Conservation (phyloP, 2,797 vertebrate species). For the Eulemur mongoz region DNA sequence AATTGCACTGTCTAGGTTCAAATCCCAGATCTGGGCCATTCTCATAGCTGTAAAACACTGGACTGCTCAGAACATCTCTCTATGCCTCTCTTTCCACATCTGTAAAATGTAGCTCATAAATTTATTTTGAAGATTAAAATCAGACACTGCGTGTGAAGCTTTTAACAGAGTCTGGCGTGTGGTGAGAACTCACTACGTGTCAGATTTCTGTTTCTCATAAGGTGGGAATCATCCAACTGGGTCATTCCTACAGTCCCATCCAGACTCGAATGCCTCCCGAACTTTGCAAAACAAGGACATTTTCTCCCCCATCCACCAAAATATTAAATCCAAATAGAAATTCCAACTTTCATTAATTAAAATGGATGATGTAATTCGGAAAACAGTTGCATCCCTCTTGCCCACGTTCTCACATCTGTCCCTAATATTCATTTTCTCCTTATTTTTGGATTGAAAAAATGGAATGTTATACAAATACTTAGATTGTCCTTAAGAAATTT, state of each 20-base stretch:
- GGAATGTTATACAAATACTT: not conserved
- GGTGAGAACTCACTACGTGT: not conserved
- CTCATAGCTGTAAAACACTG: not conserved
- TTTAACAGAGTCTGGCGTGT: not conserved
- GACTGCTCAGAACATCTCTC: not conserved
- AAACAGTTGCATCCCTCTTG: not conserved
- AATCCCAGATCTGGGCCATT: not conserved
- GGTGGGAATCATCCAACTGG: not conserved
- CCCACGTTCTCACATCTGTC: not conserved
- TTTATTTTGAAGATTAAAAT: not conserved
- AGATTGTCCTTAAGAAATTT: not conserved
- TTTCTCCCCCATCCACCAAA: not conserved
- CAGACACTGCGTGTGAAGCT: not conserved
- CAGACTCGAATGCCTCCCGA: not conserved
- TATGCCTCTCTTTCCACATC: not conserved
- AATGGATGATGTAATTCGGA: slow-evolving; percentile 18
- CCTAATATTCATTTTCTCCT: not conserved
- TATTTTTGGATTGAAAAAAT: not conserved
- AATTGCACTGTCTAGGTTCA: not conserved
- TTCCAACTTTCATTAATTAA: slow-evolving; percentile 16
- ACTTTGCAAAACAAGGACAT: slow-evolving; percentile 46
- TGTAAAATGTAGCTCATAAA: not conserved
- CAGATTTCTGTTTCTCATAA: not conserved
- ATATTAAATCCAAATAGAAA: not conserved
- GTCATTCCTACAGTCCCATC: not conserved